phyloP scores from a whole-genome alignment of 2,888 invertebrate species.

The Heliconius sara region DNA sequence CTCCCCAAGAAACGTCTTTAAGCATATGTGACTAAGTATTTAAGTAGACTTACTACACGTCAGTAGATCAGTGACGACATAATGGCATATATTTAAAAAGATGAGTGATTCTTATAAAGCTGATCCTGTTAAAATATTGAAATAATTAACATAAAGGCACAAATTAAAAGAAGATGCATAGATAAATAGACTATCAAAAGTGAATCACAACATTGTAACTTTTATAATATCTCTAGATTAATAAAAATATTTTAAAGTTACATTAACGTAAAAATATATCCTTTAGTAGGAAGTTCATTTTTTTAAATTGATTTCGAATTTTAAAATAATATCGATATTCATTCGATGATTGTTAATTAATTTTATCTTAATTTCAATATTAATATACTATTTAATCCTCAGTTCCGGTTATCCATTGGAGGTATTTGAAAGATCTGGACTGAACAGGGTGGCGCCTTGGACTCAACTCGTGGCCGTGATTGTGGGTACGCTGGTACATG shows the following conservation, averaged over 20 bases:
- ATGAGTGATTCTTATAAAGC: neutral
- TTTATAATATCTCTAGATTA: too few species aligned
- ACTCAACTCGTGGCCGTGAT: slow-evolving; percentile 65
- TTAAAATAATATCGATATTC: slow-evolving; percentile 11
- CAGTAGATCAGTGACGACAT: neutral
- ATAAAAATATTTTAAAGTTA: neutral
- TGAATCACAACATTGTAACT: neutral
- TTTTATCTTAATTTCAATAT: neutral
- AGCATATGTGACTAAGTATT: too few species aligned
- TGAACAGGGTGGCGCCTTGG: slow-evolving; percentile 76
- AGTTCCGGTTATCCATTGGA: slow-evolving; percentile 83
- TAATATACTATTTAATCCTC: slow-evolving; percentile 64
- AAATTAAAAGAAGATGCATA: neutral
- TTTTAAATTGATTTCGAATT: slow-evolving; percentile 18
- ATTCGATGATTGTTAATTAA: neutral
- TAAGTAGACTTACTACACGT: too few species aligned
- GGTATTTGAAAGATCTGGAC: slow-evolving; percentile 82
- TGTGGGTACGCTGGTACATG: slow-evolving; percentile 68
- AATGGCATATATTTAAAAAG: neutral
- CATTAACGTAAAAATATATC: slow-evolving; percentile 8
- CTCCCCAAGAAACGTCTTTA: neutral
- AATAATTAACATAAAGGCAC: neutral
- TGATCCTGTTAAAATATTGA: neutral
- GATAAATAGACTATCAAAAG: neutral
- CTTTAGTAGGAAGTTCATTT: neutral